Evolutionary conservation across 2,113 vertebrate species (phyloP).

Genomic region (Rhodinocichla rosea): DNA sequence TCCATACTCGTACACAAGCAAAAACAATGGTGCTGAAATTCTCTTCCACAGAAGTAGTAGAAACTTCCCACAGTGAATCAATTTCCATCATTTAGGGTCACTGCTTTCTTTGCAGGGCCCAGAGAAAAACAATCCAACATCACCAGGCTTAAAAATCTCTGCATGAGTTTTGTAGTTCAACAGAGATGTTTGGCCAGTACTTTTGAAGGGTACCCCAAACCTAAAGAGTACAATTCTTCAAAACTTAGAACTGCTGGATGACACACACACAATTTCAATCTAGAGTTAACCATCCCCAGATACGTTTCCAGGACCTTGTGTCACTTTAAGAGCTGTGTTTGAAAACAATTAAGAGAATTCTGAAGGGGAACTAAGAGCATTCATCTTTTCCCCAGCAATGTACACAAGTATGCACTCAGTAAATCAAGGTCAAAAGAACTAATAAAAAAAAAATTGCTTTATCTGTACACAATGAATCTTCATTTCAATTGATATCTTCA

Average conservation of each 20-base stretch:
- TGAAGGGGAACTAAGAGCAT: neutral
- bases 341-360: neutral
- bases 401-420: neutral
- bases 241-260: neutral
- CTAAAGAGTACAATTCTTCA: neutral
- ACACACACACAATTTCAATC: neutral
- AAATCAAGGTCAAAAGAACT: neutral
- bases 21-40: neutral
- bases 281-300: neutral
- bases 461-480: neutral
- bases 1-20: rapidly evolving
- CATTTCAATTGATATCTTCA: neutral
- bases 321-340: neutral
- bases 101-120: neutral
- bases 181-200: neutral
- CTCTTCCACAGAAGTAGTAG: neutral
- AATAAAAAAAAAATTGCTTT: neutral
- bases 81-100: neutral
- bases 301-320: neutral
- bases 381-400: neutral
- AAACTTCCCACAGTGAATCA: neutral
- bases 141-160: neutral
- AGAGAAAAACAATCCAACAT: neutral
- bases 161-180: neutral
- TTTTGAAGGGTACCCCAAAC: neutral